Base-by-base conservation (phyloP, 2,797 vertebrate genomes). In the Rhabdomys pumilio region DNA sequence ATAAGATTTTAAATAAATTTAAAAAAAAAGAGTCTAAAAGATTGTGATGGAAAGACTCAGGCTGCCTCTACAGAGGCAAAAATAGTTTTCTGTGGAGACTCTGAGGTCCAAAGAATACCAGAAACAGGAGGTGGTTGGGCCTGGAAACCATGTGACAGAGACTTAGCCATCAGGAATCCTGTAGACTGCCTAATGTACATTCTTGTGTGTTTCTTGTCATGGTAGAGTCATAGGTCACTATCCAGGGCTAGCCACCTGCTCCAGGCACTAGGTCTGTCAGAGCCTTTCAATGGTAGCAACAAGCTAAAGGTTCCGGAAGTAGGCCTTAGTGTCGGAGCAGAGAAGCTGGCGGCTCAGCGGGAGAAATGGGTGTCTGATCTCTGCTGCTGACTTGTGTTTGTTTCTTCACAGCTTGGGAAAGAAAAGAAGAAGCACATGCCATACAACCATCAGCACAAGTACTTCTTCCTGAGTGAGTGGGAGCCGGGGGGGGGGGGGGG, bases 361-460 rank as follows among this genome's bases (percentile, higher is more conserved):
- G 53, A 22, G 12, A 24, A 10, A 0, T 0, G 8, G 84, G 41
- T 11, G 12, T 1, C 38, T 4, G 34, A 72, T 31, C 47, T 86
- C 38, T 20, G 19, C 84, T 55, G 10, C 24, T 89, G 34, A 92
- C n/a, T 22, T 29, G 15, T 15, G 10, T 44, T 3, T 53, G 29
- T 53, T 80, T 93, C 93, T 96, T 91, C 87, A 95, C 98, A 99
- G 99, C 99, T 99, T 26, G 99, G 99, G 76, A 96, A 98, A 41
- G 98, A 99, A 79, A 99, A 99, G 98, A 99, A 98, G 96, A 99
- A 99, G 94, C 98, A 98, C 96, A 99, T 99, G 99, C 99, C 99
- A 0, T 99, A 99, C 91, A 99, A 99, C 91, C 98, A 99, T 97
- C 99, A 99, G 97, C 99, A 99, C 98, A 99, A 98, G 93, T 99